These are phyloP conservation scores for Thamnophis elegans DNA, from an alignment of 2,797 vertebrate genomes.

Conservation along the genomic window DNA sequence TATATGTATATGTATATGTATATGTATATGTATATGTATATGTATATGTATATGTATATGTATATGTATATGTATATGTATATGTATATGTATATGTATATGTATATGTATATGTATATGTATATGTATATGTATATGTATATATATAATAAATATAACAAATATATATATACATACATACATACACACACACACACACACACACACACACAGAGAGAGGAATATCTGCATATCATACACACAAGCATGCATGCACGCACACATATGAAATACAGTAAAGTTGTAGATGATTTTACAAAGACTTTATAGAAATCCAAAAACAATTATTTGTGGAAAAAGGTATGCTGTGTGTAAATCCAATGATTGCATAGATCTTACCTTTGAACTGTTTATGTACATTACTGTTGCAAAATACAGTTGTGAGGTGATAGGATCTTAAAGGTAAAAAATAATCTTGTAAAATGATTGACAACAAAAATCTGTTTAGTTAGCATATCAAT, in stretches of 20 bases:
- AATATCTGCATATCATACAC: neutral
- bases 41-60: too few relatives aligned
- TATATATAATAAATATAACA: too few relatives aligned
- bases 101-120: too few relatives aligned
- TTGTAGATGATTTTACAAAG: neutral
- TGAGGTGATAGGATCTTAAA: neutral
- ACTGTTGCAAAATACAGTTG: neutral
- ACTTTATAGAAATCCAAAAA: neutral
- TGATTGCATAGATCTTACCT: neutral
- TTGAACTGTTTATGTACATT: neutral
- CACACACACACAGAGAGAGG: too few relatives aligned
- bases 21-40: too few relatives aligned
- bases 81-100: neutral
- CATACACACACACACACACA: too few relatives aligned
- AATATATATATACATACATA: too few relatives aligned
- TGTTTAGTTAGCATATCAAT: neutral
- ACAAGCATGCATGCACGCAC: neutral
- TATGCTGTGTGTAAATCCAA: neutral
- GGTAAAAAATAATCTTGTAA: neutral
- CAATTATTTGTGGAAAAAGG: neutral
- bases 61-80: too few relatives aligned
- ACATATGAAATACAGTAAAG: neutral
- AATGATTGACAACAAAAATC: neutral
- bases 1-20: too few relatives aligned
- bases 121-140: too few relatives aligned